Evolutionary conservation across 2,888 invertebrate species (phyloP).

Genomic region (Melieria crassipennis): DNA sequence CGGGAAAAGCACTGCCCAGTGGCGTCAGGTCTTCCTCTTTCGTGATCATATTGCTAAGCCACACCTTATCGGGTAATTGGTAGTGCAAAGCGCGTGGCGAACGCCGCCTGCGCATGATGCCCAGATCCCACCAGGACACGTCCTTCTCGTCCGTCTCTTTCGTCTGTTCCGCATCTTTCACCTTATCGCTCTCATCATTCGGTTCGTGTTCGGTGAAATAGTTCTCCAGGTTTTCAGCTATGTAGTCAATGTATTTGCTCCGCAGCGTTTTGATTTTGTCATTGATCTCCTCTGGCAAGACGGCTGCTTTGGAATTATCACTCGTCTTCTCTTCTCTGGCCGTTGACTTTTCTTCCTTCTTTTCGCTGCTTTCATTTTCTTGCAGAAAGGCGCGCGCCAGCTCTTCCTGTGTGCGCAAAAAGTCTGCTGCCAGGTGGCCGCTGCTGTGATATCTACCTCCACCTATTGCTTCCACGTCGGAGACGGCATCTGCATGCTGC

Average conservation of each 20-base stretch:
- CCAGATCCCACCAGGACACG: conserved; percentile 56
- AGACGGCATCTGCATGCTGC: conserved; percentile 3
- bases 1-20: conserved; percentile 33
- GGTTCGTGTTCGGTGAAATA: conserved; percentile 44
- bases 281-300: neutral
- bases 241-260: conserved; percentile 17
- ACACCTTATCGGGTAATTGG: conserved; percentile 35
- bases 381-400: conserved; percentile 49
- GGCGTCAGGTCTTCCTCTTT: conserved; percentile 47
- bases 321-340: conserved; percentile 8
- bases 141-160: conserved; percentile 20
- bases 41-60: conserved; percentile 52
- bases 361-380: conserved; percentile 37
- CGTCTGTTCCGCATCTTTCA: neutral
- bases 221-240: conserved; percentile 40
- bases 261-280: conserved; percentile 16
- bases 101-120: conserved; percentile 43
- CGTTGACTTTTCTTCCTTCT: conserved; percentile 11
- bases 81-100: conserved; percentile 31
- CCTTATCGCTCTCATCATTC: conserved; percentile 26
- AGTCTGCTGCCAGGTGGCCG: conserved; percentile 46
- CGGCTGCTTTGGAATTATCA: conserved; percentile 25
- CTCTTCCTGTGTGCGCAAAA: conserved; percentile 50
- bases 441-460: conserved; percentile 30
- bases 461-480: conserved; percentile 41